A percentile compares a stretch with the other conserved stretches of the same genome.
Evolutionary conservation across 2,113 vertebrate genomes (phyloP).

Genomic region (Sphaerodactylus townsendi): DNA sequence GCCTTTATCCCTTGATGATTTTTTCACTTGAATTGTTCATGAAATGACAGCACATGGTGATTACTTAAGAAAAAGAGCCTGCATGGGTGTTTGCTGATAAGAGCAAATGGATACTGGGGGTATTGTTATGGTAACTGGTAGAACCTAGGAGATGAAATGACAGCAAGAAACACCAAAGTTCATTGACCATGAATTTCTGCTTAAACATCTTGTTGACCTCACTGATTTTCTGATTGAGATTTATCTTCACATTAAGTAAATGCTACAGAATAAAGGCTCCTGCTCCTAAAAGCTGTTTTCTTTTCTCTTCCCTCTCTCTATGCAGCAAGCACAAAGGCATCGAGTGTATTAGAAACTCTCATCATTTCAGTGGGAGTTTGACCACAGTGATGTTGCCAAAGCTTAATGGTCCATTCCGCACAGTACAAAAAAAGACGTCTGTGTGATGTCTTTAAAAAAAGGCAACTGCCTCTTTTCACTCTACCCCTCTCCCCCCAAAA

Average conservation of each 20-base stretch:
- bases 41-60: background rate
- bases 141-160: conserved; percentile 1
- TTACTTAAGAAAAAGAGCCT: conserved; percentile 3
- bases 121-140: background rate
- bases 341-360: background rate
- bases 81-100: background rate
- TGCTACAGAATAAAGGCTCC: background rate
- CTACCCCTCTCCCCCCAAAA: no score
- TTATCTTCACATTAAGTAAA: background rate
- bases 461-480: no score
- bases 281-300: background rate
- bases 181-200: background rate
- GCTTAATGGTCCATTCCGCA: no score
- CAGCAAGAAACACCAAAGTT: background rate
- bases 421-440: no score
- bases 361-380: conserved; percentile 1
- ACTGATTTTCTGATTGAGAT: conserved; percentile 3
- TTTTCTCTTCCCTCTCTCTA: background rate
- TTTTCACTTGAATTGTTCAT: background rate
- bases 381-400: background rate
- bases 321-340: background rate
- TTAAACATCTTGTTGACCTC: background rate
- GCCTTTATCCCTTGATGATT: background rate
- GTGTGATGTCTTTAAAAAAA: no score
- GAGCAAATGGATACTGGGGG: background rate